phyloP scores from a whole-genome alignment of 2,888 invertebrate genomes.

The Gryllus longicercus region DNA sequence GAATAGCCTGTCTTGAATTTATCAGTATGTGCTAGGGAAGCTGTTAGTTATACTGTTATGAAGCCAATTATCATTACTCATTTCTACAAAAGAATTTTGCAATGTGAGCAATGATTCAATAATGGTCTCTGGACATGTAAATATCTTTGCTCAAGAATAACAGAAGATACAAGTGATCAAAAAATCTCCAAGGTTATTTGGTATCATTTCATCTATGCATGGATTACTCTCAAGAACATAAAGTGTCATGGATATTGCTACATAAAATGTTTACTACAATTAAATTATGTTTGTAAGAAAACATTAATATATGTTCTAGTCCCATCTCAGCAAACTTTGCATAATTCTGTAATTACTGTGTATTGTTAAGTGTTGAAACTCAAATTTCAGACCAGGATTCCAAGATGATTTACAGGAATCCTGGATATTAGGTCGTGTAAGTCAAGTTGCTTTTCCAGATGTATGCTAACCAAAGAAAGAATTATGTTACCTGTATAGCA shows the following conservation, averaged over 20 bases:
- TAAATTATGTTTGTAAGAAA: conserved; percentile 2
- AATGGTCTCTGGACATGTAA: conserved; percentile 18
- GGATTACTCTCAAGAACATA: conserved; percentile 7
- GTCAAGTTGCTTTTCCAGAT: conserved; percentile 5
- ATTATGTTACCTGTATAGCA: conserved; percentile 10
- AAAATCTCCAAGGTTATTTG: not conserved
- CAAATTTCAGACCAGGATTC: not conserved
- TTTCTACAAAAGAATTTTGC: not conserved
- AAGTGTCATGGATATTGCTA: not conserved
- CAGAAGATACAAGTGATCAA: not conserved
- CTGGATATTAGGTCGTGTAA: not conserved
- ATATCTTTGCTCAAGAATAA: not conserved
- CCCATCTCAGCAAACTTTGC: not conserved
- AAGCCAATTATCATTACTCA: not conserved
- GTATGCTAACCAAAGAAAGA: not conserved
- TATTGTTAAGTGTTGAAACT: conserved; percentile 17
- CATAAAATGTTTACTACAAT: conserved; percentile 3
- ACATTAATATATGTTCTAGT: conserved; percentile 3
- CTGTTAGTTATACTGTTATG: not conserved
- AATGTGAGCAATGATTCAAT: not conserved
- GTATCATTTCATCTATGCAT: not conserved
- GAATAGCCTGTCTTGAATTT: not conserved
- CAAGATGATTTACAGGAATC: not conserved
- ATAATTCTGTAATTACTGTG: not conserved
- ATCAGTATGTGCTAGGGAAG: not conserved